phyloP scores from a whole-genome alignment of 1,140 invertebrate species.

The Trialeurodes vaporariorum region DNA sequence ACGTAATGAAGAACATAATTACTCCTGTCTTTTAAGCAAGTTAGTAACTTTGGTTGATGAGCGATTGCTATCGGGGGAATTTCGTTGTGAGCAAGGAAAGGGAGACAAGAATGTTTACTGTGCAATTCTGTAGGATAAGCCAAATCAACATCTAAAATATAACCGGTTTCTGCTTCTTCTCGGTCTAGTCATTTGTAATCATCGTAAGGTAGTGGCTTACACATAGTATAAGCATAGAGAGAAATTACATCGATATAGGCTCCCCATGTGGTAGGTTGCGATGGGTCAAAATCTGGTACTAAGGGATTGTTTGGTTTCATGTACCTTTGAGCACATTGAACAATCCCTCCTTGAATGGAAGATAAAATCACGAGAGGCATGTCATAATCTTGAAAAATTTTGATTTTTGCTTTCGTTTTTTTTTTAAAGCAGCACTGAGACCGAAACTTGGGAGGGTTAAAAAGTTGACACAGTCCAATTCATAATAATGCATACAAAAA shows the following conservation, averaged over 20 bases:
- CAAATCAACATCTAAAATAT: no score
- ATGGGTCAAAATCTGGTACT: neutral
- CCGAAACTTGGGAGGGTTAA: neutral
- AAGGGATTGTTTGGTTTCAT: neutral
- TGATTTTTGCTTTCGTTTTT: neutral
- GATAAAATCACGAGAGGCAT: neutral
- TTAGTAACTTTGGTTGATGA: no score
- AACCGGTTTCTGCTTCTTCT: no score
- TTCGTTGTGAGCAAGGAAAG: no score
- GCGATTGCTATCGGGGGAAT: no score
- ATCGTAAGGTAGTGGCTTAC: neutral
- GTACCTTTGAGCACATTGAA: neutral
- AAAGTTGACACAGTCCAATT: neutral
- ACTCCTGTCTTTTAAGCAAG: no score
- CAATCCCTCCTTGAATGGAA: neutral
- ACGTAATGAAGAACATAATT: constrained; percentile 31
- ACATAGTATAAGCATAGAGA: neutral
- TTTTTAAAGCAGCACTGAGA: neutral
- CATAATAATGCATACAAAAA: neutral
- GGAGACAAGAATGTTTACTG: no score
- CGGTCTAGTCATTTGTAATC: neutral
- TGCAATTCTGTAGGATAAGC: no score
- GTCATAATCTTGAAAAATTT: neutral
- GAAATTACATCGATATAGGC: neutral
- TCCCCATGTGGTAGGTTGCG: neutral